Conservation (phyloP, 1,140 invertebrate species). For the Papilio machaon region DNA sequence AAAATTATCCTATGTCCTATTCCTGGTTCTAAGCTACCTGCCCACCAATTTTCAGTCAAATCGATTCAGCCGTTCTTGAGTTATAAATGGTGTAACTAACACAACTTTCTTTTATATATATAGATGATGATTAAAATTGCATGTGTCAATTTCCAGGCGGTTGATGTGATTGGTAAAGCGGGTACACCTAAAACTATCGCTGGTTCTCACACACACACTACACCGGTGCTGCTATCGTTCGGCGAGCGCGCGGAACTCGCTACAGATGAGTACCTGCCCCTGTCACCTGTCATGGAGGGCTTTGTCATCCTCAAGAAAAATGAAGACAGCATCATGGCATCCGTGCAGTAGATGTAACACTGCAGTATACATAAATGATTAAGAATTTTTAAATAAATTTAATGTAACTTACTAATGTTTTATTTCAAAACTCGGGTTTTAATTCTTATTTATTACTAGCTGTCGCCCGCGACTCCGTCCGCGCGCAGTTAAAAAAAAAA, state of each 20-base stretch:
- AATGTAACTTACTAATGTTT: slow-evolving; percentile 11
- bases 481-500: no score
- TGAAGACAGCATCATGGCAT: slow-evolving; percentile 78
- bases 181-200: slow-evolving; percentile 99
- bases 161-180: slow-evolving; percentile 99
- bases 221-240: slow-evolving; percentile 97
- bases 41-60: no score
- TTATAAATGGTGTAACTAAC: no score
- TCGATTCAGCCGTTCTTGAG: no score
- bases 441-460: no score
- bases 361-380: slow-evolving; percentile 32
- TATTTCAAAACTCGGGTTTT: neutral
- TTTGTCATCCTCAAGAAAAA: slow-evolving; percentile 99
- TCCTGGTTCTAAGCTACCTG: no score
- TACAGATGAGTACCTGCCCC: slow-evolving; percentile 97
- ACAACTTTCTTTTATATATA: no score
- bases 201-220: slow-evolving; percentile 99
- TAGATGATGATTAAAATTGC: no score
- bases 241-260: slow-evolving; percentile 99
- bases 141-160: slow-evolving; percentile 85
- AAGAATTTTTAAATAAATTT: slow-evolving; percentile 31
- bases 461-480: no score
- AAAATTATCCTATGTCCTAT: no score
- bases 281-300: slow-evolving; percentile 99
- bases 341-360: slow-evolving; percentile 64